Conservation (phyloP, 2,888 invertebrate genomes). For the Trachelus troglodyta region DNA sequence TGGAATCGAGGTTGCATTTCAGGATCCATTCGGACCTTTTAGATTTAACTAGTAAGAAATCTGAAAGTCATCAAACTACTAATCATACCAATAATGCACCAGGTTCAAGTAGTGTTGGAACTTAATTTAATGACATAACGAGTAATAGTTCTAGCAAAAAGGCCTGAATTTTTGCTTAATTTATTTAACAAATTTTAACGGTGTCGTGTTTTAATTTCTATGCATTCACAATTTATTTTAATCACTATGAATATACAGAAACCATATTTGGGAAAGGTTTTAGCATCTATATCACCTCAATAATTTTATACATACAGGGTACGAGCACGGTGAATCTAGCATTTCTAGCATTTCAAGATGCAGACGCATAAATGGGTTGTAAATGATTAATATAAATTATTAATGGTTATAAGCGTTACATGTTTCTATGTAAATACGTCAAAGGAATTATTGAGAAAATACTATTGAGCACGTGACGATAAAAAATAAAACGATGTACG, state of each 20-base stretch:
- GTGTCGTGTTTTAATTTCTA: neutral
- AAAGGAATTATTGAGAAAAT: neutral
- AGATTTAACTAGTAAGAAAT: slow-evolving; percentile 63
- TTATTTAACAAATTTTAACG: neutral
- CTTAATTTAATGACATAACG: neutral
- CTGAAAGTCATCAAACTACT: slow-evolving; percentile 26
- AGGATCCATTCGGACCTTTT: slow-evolving; percentile 82
- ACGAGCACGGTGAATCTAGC: neutral
- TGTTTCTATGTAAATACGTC: neutral
- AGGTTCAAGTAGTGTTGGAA: neutral
- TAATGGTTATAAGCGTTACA: neutral
- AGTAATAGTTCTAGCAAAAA: neutral
- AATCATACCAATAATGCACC: neutral
- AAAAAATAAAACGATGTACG: neutral
- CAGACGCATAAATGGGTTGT: neutral
- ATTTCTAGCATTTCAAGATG: neutral
- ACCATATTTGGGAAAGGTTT: neutral
- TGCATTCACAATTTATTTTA: neutral
- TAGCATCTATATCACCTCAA: neutral
- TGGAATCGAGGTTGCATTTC: slow-evolving; percentile 91
- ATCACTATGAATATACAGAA: neutral
- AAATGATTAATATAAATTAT: neutral
- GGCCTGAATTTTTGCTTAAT: neutral
- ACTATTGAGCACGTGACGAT: neutral
- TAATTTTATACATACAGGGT: neutral